phyloP scores from a whole-genome alignment of 2,113 vertebrate genomes.

The Tretioscincus oriximinensis region DNA sequence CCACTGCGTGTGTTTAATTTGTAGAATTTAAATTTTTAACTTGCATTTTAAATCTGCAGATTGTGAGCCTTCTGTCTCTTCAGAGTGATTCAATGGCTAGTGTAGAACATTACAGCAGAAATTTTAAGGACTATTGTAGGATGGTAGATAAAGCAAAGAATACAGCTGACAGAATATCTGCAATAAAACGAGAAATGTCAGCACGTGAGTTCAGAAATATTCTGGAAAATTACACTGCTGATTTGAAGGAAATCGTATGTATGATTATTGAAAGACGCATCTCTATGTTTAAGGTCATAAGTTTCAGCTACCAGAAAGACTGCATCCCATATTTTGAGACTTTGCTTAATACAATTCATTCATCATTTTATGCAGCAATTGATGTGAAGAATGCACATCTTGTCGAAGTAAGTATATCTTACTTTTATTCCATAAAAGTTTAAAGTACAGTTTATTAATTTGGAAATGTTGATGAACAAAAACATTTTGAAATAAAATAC shows the following conservation, averaged over 20 bases:
- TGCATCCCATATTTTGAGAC: slow-evolving; percentile 65
- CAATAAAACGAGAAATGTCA: slow-evolving; percentile 35
- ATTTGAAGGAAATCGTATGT: slow-evolving; percentile 39
- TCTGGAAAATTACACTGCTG: slow-evolving; percentile 42
- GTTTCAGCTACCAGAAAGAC: slow-evolving; percentile 51
- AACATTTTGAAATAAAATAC: slow-evolving; percentile 11
- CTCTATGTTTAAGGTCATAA: slow-evolving; percentile 52
- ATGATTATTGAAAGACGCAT: slow-evolving; percentile 52
- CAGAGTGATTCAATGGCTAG: slow-evolving; percentile 41
- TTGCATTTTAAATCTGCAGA: slow-evolving; percentile 38
- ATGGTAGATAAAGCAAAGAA: slow-evolving; percentile 56
- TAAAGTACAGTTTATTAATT: slow-evolving; percentile 1
- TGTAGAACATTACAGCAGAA: slow-evolving; percentile 47
- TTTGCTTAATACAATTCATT: slow-evolving; percentile 46
- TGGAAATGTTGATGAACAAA: slow-evolving; percentile 18
- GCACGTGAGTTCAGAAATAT: slow-evolving; percentile 52
- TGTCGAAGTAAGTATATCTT: slow-evolving; percentile 59
- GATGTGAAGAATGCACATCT: slow-evolving; percentile 56
- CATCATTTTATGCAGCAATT: slow-evolving; percentile 40
- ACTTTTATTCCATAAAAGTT: slow-evolving; percentile 5
- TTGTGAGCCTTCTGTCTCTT: slow-evolving; percentile 45
- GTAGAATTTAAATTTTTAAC: neutral
- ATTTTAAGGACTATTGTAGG: slow-evolving; percentile 46
- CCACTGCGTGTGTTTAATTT: neutral
- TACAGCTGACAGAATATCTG: slow-evolving; percentile 38